Conservation (phyloP, 1,140 invertebrate genomes). For the Drosophila sechellia region DNA sequence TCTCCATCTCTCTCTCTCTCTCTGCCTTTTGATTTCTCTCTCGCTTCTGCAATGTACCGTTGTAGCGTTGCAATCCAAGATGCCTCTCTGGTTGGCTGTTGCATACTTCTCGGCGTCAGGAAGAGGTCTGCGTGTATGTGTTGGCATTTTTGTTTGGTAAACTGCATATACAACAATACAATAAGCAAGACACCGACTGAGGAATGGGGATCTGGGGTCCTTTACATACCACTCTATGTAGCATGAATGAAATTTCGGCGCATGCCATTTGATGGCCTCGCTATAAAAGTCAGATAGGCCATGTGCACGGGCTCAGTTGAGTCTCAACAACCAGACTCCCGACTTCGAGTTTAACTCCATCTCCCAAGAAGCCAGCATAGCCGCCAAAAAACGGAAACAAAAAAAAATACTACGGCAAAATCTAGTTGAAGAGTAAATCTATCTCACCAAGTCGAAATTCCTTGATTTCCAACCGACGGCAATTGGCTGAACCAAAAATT, state of each 20-base stretch:
- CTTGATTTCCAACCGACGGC: slow-evolving; percentile 52
- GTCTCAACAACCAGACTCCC: slow-evolving; percentile 74
- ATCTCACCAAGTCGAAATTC: slow-evolving; percentile 9
- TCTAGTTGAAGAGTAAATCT: slow-evolving; percentile 10
- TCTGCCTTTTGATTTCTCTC: background rate
- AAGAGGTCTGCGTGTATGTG: slow-evolving; percentile 63
- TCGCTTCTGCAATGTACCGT: slow-evolving; percentile 3
- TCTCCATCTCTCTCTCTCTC: slow-evolving; percentile 19
- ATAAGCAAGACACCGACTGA: slow-evolving; percentile 69
- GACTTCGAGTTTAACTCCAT: slow-evolving; percentile 64
- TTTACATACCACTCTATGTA: slow-evolving; percentile 58
- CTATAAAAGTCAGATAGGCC: slow-evolving; percentile 81
- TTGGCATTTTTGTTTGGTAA: slow-evolving; percentile 82
- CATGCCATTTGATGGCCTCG: slow-evolving; percentile 76
- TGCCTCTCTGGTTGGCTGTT: slow-evolving; percentile 68
- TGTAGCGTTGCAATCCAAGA: slow-evolving; percentile 37
- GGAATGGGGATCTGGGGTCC: slow-evolving; percentile 22
- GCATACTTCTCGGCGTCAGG: slow-evolving; percentile 61
- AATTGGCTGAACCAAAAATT: slow-evolving; percentile 25
- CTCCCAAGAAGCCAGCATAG: slow-evolving; percentile 6
- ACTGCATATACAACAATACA: slow-evolving; percentile 82
- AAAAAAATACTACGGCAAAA: slow-evolving; percentile 32
- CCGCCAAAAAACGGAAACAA: slow-evolving; percentile 14
- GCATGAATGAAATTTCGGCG: slow-evolving; percentile 70
- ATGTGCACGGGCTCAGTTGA: slow-evolving; percentile 78